These are phyloP conservation scores for Sebastes oblongus DNA, from an alignment of 2,797 vertebrate genomes.

Conservation along the genomic window DNA sequence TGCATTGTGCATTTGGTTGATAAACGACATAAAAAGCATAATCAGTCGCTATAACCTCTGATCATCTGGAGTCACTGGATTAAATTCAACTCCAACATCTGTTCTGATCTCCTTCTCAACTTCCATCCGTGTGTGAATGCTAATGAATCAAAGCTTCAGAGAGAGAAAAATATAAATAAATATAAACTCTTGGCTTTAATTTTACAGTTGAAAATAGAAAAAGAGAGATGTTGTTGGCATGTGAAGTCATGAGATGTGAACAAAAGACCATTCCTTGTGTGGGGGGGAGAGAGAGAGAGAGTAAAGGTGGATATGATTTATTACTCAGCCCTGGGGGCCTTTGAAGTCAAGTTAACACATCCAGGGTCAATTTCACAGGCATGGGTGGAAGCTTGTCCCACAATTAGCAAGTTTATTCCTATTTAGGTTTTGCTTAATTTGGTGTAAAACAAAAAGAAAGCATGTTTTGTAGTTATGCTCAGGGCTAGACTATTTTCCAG, in stretches of 20 bases:
- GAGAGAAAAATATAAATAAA: neutral
- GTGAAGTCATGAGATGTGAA: constrained; percentile 48
- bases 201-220: neutral
- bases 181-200: neutral
- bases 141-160: constrained; percentile 3
- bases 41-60: neutral
- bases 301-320: constrained; percentile 63
- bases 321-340: constrained; percentile 32
- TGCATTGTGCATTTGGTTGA: neutral
- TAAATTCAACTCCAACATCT: neutral
- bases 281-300: too few species aligned
- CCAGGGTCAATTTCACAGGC: constrained; percentile 53
- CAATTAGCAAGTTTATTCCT: constrained; percentile 32
- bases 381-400: constrained; percentile 28
- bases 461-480: neutral
- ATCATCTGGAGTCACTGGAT: neutral
- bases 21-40: neutral
- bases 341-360: constrained; percentile 67
- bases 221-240: neutral
- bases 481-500: constrained; percentile 23
- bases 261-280: constrained; percentile 42
- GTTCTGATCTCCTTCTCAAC: neutral
- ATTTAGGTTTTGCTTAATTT: constrained; percentile 12
- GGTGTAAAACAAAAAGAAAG: neutral
- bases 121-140: neutral